Conservation (phyloP, 2,888 invertebrate genomes). For the Aquatica leii region DNA sequence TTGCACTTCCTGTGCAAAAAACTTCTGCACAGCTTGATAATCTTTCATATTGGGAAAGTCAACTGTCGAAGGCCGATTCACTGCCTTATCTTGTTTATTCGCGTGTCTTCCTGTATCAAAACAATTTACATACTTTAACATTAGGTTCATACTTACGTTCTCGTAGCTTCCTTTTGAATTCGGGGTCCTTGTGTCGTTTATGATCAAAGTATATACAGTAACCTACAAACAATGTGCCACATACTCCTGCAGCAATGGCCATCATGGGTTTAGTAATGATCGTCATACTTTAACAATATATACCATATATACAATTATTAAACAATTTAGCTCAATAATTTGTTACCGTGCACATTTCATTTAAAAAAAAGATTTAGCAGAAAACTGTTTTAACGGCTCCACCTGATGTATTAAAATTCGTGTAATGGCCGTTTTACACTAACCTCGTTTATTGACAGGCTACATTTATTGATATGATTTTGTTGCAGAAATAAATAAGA, state of each 20-base stretch:
- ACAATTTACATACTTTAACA: not conserved
- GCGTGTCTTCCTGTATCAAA: constrained; percentile 68
- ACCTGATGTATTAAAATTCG: no score
- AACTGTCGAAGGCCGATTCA: constrained; percentile 60
- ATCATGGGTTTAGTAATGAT: constrained; percentile 73
- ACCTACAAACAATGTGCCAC: constrained; percentile 89
- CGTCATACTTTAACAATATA: no score
- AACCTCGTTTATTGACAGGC: no score
- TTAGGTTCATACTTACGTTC: constrained; percentile 79
- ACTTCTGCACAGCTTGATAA: constrained; percentile 91
- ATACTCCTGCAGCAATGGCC: constrained; percentile 89
- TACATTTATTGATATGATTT: no score
- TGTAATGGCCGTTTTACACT: no score
- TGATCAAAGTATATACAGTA: constrained; percentile 99
- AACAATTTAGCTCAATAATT: no score
- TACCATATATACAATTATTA: no score
- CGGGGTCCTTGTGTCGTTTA: constrained; percentile 92
- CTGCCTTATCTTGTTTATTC: constrained; percentile 63
- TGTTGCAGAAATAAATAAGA: no score
- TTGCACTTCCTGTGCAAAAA: constrained; percentile 80
- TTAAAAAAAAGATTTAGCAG: no score
- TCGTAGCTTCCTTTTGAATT: constrained; percentile 94
- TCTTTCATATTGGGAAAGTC: constrained; percentile 88
- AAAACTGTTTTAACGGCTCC: no score
- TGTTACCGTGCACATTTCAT: no score